A percentile compares a stretch with the other conserved stretches of the same genome.
These are phyloP conservation scores for Masticophis lateralis DNA, from an alignment of 2,797 vertebrate genomes.

Conservation along the genomic window DNA sequence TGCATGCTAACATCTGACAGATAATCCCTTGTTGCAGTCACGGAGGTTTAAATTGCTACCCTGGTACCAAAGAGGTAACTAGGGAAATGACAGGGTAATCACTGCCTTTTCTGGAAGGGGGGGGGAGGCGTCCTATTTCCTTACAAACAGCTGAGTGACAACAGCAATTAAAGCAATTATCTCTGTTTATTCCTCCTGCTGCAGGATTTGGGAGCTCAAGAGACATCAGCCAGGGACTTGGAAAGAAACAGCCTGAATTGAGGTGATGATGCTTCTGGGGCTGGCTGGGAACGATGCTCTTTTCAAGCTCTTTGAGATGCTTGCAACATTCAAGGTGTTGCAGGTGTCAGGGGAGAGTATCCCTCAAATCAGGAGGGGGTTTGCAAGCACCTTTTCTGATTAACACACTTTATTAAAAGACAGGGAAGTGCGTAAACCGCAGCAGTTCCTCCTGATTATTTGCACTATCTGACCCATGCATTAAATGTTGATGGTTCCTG, in stretches of 20 bases:
- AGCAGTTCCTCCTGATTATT: background rate
- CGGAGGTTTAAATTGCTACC: slow-evolving; percentile 67
- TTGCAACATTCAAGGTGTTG: background rate
- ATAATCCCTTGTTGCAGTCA: slow-evolving; percentile 50
- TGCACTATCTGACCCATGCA: background rate
- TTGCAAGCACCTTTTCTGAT: background rate
- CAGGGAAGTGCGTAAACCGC: background rate
- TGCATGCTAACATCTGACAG: slow-evolving; percentile 42
- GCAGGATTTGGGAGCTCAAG: background rate
- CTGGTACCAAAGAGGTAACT: slow-evolving; percentile 52
- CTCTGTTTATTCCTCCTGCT: slow-evolving; percentile 58
- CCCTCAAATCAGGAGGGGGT: background rate
- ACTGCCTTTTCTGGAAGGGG: slow-evolving; percentile 43
- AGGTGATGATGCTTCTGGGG: background rate
- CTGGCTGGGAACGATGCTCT: background rate
- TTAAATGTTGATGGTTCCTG: background rate
- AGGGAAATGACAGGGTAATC: slow-evolving; percentile 72
- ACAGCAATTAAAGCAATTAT: slow-evolving; percentile 72
- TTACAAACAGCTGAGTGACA: slow-evolving; percentile 63
- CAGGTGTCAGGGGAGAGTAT: background rate
- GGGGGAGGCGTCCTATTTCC: slow-evolving; percentile 53
- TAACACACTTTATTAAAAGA: background rate
- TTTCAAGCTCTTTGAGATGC: background rate
- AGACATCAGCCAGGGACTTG: background rate
- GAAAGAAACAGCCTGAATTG: background rate